phyloP scores from a whole-genome alignment of 2,797 vertebrate species.

The Tangara arthus region DNA sequence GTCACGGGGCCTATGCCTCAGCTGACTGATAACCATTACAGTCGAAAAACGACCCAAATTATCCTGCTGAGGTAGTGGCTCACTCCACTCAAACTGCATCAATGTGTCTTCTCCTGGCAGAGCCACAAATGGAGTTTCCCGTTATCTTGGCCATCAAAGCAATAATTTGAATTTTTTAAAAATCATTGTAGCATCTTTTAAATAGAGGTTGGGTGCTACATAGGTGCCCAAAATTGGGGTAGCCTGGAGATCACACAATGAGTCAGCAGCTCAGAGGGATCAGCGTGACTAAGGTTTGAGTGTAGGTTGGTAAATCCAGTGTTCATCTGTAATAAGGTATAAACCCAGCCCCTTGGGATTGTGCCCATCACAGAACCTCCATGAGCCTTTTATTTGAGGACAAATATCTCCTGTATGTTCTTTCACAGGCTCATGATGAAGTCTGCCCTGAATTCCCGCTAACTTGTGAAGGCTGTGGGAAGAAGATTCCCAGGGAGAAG shows the following conservation, averaged over 20 bases:
- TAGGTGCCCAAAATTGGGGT: neutral
- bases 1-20: neutral
- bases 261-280: neutral
- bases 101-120: neutral
- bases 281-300: neutral
- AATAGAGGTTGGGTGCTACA: neutral
- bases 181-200: neutral
- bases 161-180: neutral
- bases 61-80: neutral
- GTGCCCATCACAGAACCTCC: neutral
- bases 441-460: constrained; percentile 89
- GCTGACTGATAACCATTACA: neutral
- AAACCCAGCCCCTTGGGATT: neutral
- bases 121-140: neutral
- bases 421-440: constrained; percentile 87
- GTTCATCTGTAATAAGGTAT: fast-evolving
- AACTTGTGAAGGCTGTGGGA: constrained; percentile 91
- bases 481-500: constrained; percentile 91
- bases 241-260: neutral
- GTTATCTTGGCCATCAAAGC: neutral
- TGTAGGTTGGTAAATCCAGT: neutral
- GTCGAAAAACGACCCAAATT: neutral
- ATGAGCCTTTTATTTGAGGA: neutral
- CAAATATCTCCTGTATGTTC: neutral
- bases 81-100: neutral